phyloP scores from a whole-genome alignment of 2,113 vertebrate genomes.

The Campylomormyrus tamandua region DNA sequence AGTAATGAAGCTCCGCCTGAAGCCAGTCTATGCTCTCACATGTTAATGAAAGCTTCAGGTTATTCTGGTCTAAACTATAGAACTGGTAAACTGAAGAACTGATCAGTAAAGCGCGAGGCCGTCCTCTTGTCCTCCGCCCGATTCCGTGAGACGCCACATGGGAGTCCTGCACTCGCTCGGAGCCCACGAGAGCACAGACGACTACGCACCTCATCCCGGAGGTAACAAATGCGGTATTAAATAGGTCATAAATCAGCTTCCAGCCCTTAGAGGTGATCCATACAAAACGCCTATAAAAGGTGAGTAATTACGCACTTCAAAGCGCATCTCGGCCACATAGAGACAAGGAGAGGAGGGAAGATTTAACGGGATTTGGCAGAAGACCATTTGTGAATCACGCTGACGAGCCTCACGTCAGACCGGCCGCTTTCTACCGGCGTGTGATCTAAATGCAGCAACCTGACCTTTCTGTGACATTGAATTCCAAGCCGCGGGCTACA shows the following conservation, averaged over 20 bases:
- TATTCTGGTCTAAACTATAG: neutral
- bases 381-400: neutral
- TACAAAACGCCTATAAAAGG: neutral
- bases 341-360: neutral
- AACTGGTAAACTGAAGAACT: neutral
- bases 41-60: neutral
- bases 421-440: neutral
- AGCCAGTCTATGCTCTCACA: neutral
- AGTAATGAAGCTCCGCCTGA: neutral
- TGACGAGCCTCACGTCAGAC: neutral
- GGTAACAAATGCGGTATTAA: neutral
- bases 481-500: neutral
- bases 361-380: neutral
- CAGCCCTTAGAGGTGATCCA: neutral
- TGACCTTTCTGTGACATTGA: neutral
- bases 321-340: neutral
- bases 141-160: neutral
- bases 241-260: neutral
- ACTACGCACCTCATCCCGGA: too few relatives aligned
- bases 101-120: neutral
- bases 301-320: constrained; percentile 3
- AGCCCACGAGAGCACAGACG: neutral
- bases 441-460: neutral
- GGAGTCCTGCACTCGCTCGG: neutral
- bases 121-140: neutral